Evolutionary conservation across 2,888 invertebrate genomes (phyloP).

Genomic region (Flexamia atlantica): DNA sequence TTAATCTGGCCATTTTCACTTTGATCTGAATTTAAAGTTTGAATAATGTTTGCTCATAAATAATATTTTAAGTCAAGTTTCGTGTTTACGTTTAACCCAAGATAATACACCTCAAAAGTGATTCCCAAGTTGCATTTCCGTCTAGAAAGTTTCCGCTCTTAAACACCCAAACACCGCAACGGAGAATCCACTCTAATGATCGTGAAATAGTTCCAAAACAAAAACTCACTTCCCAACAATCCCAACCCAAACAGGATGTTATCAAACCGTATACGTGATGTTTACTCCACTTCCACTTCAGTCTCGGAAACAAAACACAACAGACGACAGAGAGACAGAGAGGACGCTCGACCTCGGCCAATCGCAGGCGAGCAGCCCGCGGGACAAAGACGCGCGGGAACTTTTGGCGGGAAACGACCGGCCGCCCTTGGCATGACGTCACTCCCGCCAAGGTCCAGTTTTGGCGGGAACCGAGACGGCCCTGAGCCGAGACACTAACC

Average conservation of each 20-base stretch:
- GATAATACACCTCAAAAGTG: no score
- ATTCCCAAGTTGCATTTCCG: no score
- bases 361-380: neutral
- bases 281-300: neutral
- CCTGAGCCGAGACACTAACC: slow-evolving; percentile 38
- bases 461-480: slow-evolving; percentile 41
- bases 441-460: slow-evolving; percentile 28
- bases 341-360: no score
- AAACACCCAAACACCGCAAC: no score
- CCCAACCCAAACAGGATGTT: slow-evolving; percentile 39
- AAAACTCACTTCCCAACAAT: neutral
- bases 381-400: slow-evolving; percentile 39
- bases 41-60: no score
- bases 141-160: no score
- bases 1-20: no score
- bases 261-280: neutral
- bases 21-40: no score
- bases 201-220: no score
- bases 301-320: neutral
- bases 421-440: slow-evolving; percentile 29
- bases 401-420: slow-evolving; percentile 40
- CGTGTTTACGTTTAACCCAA: no score
- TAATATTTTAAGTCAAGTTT: no score
- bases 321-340: neutral
- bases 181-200: no score